Conservation (phyloP, 2,113 vertebrate genomes). For the Eptesicus fuscus region DNA sequence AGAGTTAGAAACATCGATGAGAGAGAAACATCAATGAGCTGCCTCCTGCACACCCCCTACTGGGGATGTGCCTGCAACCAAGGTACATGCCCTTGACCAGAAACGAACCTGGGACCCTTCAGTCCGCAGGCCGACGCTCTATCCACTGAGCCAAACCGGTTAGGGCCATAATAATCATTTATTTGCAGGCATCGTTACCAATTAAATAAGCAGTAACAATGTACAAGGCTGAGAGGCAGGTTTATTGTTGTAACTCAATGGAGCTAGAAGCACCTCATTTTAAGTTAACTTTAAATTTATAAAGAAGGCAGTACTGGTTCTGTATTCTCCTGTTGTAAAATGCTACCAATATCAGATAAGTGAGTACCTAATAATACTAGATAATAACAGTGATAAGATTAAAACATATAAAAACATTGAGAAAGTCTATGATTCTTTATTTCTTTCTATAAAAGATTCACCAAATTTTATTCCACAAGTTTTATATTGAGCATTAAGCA, state of each 20-base stretch:
- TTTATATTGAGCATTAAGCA: background rate
- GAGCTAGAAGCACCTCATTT: slow-evolving; percentile 20
- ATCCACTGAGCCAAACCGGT: too few relatives aligned
- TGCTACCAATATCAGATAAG: background rate
- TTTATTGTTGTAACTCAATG: background rate
- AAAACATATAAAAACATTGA: slow-evolving; percentile 4
- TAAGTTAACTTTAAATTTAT: slow-evolving; percentile 42
- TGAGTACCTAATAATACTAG: background rate
- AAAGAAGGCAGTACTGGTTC: background rate
- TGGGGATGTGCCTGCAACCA: too few relatives aligned
- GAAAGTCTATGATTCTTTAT: background rate
- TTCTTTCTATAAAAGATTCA: background rate
- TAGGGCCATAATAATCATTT: background rate
- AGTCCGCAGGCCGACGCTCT: too few relatives aligned
- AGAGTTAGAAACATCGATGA: too few relatives aligned
- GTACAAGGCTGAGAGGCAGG: background rate
- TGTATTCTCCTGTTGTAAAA: slow-evolving; percentile 8
- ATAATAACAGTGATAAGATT: background rate
- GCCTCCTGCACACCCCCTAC: too few relatives aligned
- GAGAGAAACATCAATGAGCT: too few relatives aligned
- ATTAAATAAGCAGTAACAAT: background rate
- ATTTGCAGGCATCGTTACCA: slow-evolving; percentile 1
- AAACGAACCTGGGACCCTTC: too few relatives aligned
- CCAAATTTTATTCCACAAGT: slow-evolving; percentile 10
- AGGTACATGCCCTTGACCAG: too few relatives aligned